phyloP scores from a whole-genome alignment of 2,888 invertebrate species.

The Cerastis leucographa region DNA sequence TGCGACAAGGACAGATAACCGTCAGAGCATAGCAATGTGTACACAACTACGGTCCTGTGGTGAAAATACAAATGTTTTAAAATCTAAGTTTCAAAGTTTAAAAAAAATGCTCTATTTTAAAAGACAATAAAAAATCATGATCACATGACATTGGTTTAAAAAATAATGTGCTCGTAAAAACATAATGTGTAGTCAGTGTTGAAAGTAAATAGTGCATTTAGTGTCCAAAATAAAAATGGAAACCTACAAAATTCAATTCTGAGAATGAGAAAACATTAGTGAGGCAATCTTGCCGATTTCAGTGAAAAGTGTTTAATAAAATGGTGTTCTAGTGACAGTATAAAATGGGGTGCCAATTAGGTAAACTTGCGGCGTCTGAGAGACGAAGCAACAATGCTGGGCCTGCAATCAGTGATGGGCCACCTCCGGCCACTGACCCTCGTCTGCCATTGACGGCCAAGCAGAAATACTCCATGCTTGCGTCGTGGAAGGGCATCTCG shows the following conservation, averaged over 20 bases:
- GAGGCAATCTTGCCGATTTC: constrained; percentile 29
- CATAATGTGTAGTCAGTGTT: constrained; percentile 22
- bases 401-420: constrained; percentile 87
- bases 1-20: constrained; percentile 64
- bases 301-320: constrained; percentile 50
- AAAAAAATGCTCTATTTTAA: not conserved
- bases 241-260: constrained; percentile 23
- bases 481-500: constrained; percentile 97
- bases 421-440: constrained; percentile 94
- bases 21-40: constrained; percentile 46
- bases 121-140: constrained; percentile 40
- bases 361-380: constrained; percentile 92
- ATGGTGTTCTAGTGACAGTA: constrained; percentile 64
- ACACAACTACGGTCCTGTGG: constrained; percentile 34
- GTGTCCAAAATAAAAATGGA: constrained; percentile 41
- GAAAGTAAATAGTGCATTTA: constrained; percentile 23
- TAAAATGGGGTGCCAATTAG: constrained; percentile 94
- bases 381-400: constrained; percentile 86
- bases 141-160: constrained; percentile 36
- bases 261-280: constrained; percentile 49
- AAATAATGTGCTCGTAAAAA: constrained; percentile 32
- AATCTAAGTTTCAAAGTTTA: constrained; percentile 19
- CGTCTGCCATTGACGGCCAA: constrained; percentile 95
- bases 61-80: constrained; percentile 26
- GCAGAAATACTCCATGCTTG: constrained; percentile 96